Evolutionary conservation across 2,797 vertebrate species (phyloP).

Genomic region (Rousettus madagascariensis): DNA sequence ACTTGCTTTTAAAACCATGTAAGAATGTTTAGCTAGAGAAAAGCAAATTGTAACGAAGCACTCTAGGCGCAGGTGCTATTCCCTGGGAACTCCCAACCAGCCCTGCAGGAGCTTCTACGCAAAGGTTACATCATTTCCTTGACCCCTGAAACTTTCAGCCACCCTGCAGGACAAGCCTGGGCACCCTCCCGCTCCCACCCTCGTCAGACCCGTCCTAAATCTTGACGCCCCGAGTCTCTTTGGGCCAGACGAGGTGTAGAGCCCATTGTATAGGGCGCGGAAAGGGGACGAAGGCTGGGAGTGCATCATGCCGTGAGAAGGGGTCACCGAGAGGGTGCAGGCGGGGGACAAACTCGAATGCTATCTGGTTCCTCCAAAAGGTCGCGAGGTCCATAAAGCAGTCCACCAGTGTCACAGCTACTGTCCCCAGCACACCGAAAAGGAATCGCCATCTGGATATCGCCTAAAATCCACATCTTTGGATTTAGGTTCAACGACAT

Average conservation of each 20-base stretch:
- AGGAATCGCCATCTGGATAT: no score
- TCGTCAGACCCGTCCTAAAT: neutral
- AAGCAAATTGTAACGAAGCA: neutral
- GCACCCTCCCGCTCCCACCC: neutral
- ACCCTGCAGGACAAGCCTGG: neutral
- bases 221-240: neutral
- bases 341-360: neutral
- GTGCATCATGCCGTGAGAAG: neutral
- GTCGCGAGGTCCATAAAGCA: neutral
- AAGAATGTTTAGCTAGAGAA: neutral
- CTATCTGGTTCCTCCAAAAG: neutral
- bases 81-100: neutral
- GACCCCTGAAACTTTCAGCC: neutral
- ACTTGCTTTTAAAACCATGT: neutral
- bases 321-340: neutral
- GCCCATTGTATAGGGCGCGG: neutral
- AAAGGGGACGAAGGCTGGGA: neutral
- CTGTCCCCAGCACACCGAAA: rapidly evolving
- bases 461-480: neutral
- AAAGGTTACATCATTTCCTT: neutral
- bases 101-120: neutral
- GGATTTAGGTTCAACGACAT: neutral
- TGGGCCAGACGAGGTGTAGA: neutral
- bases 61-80: neutral
- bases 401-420: neutral